A percentile compares a stretch with the other conserved stretches of the same genome.
These are phyloP conservation scores for Uropsilus gracilis DNA, from an alignment of 2,113 vertebrate genomes.

Conservation along the genomic window DNA sequence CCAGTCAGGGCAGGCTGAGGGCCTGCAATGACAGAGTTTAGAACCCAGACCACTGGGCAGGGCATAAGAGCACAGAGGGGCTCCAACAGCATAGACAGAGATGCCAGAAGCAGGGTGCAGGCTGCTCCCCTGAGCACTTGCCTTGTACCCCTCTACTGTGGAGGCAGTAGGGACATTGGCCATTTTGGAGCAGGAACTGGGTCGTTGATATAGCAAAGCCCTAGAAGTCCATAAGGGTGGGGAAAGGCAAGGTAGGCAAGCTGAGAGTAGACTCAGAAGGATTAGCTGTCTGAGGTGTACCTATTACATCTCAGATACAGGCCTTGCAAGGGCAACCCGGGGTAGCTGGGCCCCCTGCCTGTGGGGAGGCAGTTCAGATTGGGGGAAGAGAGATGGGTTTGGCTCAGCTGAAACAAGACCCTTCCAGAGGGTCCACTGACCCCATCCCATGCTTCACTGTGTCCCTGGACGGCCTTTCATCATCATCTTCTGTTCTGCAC, in stretches of 20 bases:
- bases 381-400: not conserved
- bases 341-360: not conserved
- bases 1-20: not conserved
- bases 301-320: fast-evolving
- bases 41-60: not conserved
- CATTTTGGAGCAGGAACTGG: not conserved
- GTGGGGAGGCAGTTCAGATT: not conserved
- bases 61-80: not conserved
- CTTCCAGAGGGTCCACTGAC: not conserved
- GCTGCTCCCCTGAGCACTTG: fast-evolving
- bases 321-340: not conserved
- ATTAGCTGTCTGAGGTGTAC: not conserved
- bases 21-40: not conserved
- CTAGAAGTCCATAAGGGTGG: not conserved
- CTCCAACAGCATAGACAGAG: not conserved
- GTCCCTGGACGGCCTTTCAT: not conserved
- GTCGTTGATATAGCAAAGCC: not conserved
- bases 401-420: not conserved
- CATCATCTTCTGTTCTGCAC: not conserved
- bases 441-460: fast-evolving
- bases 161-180: not conserved
- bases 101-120: not conserved
- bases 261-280: not conserved
- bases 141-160: fast-evolving
- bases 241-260: not conserved